phyloP scores from a whole-genome alignment of 2,113 vertebrate species.

The Callocephalon fimbriatum region DNA sequence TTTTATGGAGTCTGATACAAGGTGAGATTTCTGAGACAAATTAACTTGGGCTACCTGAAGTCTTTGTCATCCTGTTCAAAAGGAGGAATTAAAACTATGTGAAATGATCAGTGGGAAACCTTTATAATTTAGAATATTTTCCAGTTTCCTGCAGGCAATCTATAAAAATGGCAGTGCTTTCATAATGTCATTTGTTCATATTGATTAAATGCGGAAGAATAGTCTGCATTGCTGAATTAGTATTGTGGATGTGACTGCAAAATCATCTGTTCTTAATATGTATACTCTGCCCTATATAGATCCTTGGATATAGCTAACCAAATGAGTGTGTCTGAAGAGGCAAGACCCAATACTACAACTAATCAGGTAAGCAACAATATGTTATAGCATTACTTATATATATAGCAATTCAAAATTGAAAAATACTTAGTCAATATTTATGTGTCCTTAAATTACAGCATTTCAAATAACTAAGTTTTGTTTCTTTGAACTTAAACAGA shows the following conservation, averaged over 20 bases:
- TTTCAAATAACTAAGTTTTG: not conserved
- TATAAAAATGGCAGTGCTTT: not conserved
- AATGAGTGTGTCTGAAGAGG: slow-evolving; percentile 83
- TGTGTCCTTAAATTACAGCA: not conserved
- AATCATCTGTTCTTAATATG: not conserved
- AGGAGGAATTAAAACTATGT: not conserved
- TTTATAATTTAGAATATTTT: not conserved
- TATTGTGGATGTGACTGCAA: not conserved
- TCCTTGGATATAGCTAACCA: slow-evolving; percentile 89
- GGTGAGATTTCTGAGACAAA: not conserved
- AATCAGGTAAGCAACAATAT: slow-evolving; percentile 81
- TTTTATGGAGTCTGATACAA: not conserved
- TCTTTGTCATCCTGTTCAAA: not conserved
- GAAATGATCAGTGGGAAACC: not conserved
- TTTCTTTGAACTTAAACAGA: slow-evolving; percentile 76
- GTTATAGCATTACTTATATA: not conserved
- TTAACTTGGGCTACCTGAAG: not conserved
- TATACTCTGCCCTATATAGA: slow-evolving; percentile 45
- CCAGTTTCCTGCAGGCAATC: not conserved
- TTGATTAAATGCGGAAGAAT: not conserved
- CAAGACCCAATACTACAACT: slow-evolving; percentile 76
- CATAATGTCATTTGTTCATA: not conserved
- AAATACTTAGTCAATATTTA: not conserved
- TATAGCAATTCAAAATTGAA: not conserved
- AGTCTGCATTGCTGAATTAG: not conserved